Percentiles rank a stretch among this genome's conserved stretches.
phyloP scores from a whole-genome alignment of 2,113 vertebrate species.

The Butastur rufipennis region DNA sequence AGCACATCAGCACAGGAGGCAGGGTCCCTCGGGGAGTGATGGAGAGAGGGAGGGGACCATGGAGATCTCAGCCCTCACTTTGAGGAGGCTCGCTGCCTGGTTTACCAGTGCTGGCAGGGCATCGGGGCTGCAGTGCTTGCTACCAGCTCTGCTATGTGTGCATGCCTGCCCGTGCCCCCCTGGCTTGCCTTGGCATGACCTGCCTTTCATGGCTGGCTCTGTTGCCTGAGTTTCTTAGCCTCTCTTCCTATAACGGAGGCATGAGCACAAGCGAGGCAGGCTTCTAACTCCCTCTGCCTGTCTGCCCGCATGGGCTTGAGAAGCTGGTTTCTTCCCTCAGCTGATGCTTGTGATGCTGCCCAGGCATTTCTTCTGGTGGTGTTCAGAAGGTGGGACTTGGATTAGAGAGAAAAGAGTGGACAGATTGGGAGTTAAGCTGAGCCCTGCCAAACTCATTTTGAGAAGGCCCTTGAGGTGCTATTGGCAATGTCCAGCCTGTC shows the following conservation, averaged over 20 bases:
- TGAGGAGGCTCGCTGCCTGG: not conserved
- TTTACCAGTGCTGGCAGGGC: not conserved
- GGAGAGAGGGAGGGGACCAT: not conserved
- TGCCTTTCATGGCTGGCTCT: not conserved
- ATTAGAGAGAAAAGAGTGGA: not conserved
- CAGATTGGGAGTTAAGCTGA: slow-evolving; percentile 10
- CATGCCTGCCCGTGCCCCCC: not conserved
- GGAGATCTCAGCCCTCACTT: not conserved
- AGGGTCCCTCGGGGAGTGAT: not conserved
- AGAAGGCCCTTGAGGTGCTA: not conserved
- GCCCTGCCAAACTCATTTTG: slow-evolving; percentile 27
- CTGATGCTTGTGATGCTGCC: not conserved
- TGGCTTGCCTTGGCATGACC: not conserved
- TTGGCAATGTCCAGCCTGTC: not conserved
- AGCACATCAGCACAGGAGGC: not conserved
- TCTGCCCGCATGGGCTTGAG: not conserved
- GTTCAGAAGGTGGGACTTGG: not conserved
- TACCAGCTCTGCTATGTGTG: not conserved
- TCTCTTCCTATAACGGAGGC: not conserved
- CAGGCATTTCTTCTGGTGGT: not conserved
- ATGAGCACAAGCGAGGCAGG: not conserved
- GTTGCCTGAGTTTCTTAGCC: not conserved
- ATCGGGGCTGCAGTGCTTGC: not conserved
- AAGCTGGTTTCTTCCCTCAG: not conserved
- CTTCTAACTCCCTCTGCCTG: not conserved